Evolutionary conservation across 1,140 invertebrate genomes (phyloP).

Genomic region (Spodoptera frugiperda): DNA sequence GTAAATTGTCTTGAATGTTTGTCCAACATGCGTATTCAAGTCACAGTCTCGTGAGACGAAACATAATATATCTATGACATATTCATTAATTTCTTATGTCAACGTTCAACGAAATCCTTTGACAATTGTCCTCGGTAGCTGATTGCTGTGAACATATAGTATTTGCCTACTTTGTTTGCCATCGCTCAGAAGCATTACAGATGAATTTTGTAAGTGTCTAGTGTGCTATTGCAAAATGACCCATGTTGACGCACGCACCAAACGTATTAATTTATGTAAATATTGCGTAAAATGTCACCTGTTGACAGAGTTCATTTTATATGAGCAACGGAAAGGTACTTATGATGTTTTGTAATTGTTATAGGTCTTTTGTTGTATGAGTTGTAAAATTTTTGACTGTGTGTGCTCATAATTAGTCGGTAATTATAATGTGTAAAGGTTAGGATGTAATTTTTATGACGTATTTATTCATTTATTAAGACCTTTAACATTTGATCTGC

Average conservation of each 20-base stretch:
- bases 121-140: slow-evolving; percentile 32
- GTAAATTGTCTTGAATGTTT: too few relatives aligned
- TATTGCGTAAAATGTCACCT: slow-evolving; percentile 59
- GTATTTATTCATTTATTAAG: too few relatives aligned
- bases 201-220: slow-evolving; percentile 54
- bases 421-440: too few relatives aligned
- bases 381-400: too few relatives aligned
- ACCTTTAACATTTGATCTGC: too few relatives aligned
- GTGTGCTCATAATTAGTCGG: too few relatives aligned
- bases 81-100: slow-evolving; percentile 30
- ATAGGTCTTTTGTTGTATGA: too few relatives aligned
- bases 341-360: too few relatives aligned
- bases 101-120: slow-evolving; percentile 17
- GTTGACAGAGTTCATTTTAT: slow-evolving; percentile 21
- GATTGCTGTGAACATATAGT: slow-evolving; percentile 17
- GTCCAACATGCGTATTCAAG: neutral
- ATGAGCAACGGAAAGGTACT: neutral
- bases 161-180: slow-evolving; percentile 41
- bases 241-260: slow-evolving; percentile 59
- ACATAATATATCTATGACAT: slow-evolving; percentile 12
- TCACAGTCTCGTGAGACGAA: neutral
- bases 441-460: too few relatives aligned
- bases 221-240: slow-evolving; percentile 46
- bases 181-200: slow-evolving; percentile 37
- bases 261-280: slow-evolving; percentile 71